Percentiles rank a stretch among this genome's conserved stretches.
Evolutionary conservation across 1,140 invertebrate genomes (phyloP).

Genomic region (Cheumatopsyche charites): DNA sequence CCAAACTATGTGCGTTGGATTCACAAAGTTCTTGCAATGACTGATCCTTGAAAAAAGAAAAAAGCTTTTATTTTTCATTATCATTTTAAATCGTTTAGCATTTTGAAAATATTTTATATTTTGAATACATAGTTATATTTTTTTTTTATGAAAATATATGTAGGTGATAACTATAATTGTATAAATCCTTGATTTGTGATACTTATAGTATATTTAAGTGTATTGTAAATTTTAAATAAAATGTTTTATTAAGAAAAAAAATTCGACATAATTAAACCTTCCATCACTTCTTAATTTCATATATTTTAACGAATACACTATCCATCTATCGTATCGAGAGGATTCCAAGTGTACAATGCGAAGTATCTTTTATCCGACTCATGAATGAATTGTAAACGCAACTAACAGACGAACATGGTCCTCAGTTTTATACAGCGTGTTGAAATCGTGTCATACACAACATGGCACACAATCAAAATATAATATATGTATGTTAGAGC

Average conservation of each 20-base stretch:
- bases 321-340: neutral
- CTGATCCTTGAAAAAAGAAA: conserved; percentile 18
- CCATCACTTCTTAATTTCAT: conserved; percentile 17
- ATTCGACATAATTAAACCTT: conserved; percentile 9
- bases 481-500: no score
- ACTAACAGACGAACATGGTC: no score
- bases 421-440: no score
- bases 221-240: neutral
- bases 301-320: conserved; percentile 9
- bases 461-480: no score
- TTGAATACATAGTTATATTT: neutral
- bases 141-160: neutral
- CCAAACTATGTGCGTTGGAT: conserved; percentile 90
- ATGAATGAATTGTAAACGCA: no score
- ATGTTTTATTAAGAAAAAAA: conserved; percentile 16
- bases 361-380: no score
- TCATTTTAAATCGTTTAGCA: neutral
- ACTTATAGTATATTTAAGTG: conserved; percentile 2
- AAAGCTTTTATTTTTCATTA: neutral
- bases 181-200: neutral
- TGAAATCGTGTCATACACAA: no score
- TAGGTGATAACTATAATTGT: neutral
- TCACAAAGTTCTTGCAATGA: conserved; percentile 54
- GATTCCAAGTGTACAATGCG: no score
- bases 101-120: conserved; percentile 1